Conservation (phyloP, 2,888 invertebrate species). For the Pedicia rivosa region DNA sequence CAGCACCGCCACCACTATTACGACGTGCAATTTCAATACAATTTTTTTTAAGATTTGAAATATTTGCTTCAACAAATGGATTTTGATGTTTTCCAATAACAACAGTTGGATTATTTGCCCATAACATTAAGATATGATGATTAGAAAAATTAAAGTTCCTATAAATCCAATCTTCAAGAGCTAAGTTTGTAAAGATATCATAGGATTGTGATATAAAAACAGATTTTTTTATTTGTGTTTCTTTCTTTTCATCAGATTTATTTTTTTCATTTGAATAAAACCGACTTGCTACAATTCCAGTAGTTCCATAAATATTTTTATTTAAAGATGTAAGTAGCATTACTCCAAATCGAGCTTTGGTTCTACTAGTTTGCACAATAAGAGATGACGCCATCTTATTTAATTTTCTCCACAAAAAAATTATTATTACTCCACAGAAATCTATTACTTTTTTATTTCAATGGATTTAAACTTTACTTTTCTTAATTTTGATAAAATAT, state of each 20-base stretch:
- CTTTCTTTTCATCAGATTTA: too few relatives aligned
- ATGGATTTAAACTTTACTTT: too few relatives aligned
- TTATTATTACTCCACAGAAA: too few relatives aligned
- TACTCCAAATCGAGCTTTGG: constrained; percentile 3
- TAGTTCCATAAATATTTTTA: too few relatives aligned
- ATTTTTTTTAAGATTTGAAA: constrained; percentile 43
- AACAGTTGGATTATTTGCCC: constrained; percentile 87
- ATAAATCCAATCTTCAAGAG: constrained; percentile 94
- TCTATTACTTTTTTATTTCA: too few relatives aligned
- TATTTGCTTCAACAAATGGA: constrained; percentile 84
- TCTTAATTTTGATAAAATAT: too few relatives aligned
- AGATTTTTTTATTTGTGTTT: constrained; percentile 64
- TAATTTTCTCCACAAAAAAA: too few relatives aligned
- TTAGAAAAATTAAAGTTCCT: constrained; percentile 67
- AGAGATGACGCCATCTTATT: constrained; percentile 10
- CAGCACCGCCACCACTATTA: constrained; percentile 91
- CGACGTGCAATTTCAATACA: constrained; percentile 70
- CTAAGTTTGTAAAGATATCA: constrained; percentile 84
- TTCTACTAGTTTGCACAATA: constrained; percentile 7
- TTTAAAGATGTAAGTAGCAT: too few relatives aligned
- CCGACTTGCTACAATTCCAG: too few relatives aligned
- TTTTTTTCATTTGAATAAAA: too few relatives aligned
- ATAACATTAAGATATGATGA: constrained; percentile 75
- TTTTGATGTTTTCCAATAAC: constrained; percentile 96
- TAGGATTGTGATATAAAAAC: constrained; percentile 85